Percentiles rank a stretch among this genome's conserved stretches.
These are phyloP conservation scores for Acanthococcus lagerstroemiae DNA, from an alignment of 2,888 invertebrate species.

Conservation along the genomic window DNA sequence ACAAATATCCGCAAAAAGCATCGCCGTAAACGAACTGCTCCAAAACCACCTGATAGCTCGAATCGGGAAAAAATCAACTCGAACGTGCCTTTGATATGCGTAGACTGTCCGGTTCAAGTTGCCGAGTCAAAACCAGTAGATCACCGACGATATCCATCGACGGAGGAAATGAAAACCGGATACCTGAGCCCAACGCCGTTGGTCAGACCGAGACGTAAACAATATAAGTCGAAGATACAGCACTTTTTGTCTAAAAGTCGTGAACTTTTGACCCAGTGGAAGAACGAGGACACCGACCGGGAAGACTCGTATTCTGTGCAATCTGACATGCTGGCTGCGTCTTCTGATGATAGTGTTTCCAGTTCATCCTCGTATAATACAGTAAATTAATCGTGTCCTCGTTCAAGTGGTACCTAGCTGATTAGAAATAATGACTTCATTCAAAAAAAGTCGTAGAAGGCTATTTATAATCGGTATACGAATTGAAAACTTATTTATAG, in stretches of 20 bases:
- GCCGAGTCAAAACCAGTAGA: too few species aligned
- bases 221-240: neutral
- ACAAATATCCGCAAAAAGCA: neutral
- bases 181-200: neutral
- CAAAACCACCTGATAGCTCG: conserved; percentile 4
- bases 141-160: too few species aligned
- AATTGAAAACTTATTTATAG: too few species aligned
- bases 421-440: too few species aligned
- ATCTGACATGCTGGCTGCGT: neutral
- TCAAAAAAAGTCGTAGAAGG: too few species aligned
- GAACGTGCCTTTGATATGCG: neutral
- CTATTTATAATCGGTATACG: too few species aligned
- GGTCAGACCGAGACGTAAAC: neutral
- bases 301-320: neutral
- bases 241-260: conserved; percentile 17
- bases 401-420: too few species aligned
- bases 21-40: conserved; percentile 8
- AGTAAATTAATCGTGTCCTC: neutral
- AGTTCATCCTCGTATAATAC: conserved; percentile 14
- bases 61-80: too few species aligned
- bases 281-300: neutral
- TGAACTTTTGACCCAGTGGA: neutral
- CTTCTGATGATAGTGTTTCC: conserved; percentile 13
- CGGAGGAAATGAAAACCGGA: too few species aligned
- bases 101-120: neutral